A percentile compares a stretch with the other conserved stretches of the same genome.
Conservation (phyloP, 1,140 invertebrate genomes). For the Zaprionus lachaisei region DNA sequence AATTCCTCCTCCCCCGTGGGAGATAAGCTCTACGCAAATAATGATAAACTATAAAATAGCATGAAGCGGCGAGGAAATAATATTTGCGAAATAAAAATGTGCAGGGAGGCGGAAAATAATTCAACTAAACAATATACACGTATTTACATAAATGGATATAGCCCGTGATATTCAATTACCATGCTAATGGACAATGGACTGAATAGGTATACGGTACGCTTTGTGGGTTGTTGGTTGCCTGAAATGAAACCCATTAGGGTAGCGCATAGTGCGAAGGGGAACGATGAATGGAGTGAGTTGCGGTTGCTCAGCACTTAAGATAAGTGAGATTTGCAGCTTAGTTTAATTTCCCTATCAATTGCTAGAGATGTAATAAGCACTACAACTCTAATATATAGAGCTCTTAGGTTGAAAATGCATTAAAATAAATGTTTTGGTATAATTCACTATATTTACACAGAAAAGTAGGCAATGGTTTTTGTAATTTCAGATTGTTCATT, state of each 20-base stretch:
- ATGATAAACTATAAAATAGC: conserved; percentile 83
- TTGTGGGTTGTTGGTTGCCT: background rate
- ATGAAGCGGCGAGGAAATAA: conserved; percentile 66
- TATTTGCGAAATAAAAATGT: conserved; percentile 80
- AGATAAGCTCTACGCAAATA: conserved; percentile 81
- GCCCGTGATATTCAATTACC: conserved; percentile 76
- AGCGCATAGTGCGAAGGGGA: background rate
- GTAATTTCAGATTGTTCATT: background rate
- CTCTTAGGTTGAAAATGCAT: background rate
- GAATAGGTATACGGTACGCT: background rate
- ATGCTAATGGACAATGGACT: conserved; percentile 53
- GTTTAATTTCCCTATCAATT: background rate
- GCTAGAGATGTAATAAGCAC: background rate
- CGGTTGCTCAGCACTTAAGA: background rate
- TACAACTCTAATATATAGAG: background rate
- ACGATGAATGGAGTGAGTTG: background rate
- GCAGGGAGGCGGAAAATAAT: conserved; percentile 79
- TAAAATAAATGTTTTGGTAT: background rate
- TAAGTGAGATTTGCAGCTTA: conserved; percentile 5
- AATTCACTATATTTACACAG: background rate
- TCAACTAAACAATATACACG: conserved; percentile 82
- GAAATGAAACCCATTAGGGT: background rate
- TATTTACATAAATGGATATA: conserved; percentile 81
- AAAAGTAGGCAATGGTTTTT: conserved; percentile 1
- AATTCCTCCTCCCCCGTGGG: conserved; percentile 57